Evolutionary conservation across 2,888 invertebrate genomes (phyloP).

Genomic region (Linnaemya tessellans): DNA sequence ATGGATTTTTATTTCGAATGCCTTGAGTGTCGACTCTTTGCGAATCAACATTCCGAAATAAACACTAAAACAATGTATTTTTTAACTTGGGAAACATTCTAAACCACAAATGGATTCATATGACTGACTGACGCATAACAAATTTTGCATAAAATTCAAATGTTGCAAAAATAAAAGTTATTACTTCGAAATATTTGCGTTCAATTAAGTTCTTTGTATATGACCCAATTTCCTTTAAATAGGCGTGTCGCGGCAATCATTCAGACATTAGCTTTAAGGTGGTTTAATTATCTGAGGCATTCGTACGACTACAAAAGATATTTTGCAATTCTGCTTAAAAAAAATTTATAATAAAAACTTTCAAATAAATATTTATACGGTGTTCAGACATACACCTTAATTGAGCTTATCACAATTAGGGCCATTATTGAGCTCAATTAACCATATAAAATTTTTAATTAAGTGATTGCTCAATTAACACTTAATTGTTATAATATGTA

Average conservation of each 20-base stretch:
- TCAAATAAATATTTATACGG: no score
- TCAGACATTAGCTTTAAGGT: not conserved
- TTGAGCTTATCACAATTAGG: no score
- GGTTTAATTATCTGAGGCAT: no score
- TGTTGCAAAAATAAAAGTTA: no score
- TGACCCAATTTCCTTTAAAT: not conserved
- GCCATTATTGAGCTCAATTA: no score
- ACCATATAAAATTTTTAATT: no score
- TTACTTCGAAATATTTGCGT: not conserved
- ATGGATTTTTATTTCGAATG: slow-evolving; percentile 47
- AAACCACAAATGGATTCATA: slow-evolving; percentile 43
- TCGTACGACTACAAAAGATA: no score
- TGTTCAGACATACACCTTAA: no score
- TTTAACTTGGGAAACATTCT: slow-evolving; percentile 36
- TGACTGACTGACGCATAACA: slow-evolving; percentile 2
- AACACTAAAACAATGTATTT: slow-evolving; percentile 41
- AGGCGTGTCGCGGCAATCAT: not conserved
- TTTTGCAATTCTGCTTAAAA: no score
- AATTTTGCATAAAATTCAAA: slow-evolving; percentile 3
- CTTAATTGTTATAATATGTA: no score
- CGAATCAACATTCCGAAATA: slow-evolving; percentile 53
- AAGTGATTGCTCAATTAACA: no score
- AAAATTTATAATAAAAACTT: no score
- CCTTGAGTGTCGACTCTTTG: slow-evolving; percentile 40
- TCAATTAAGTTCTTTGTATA: not conserved